A percentile compares a stretch with the other conserved stretches of the same genome.
Conservation (phyloP, 2,888 invertebrate species). For the Hipparchia semele region DNA sequence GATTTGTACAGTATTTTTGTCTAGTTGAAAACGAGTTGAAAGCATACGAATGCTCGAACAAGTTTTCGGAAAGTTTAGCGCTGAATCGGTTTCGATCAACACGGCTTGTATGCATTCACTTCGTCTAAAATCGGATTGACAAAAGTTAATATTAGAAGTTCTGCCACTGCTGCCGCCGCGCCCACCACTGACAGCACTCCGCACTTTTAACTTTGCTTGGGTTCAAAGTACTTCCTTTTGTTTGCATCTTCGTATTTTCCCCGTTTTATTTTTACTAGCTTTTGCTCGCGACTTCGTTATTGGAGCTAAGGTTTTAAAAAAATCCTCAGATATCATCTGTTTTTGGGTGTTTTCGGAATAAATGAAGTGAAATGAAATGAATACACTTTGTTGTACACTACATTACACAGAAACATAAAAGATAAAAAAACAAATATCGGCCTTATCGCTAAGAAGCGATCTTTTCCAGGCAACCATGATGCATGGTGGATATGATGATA, state of each 20-base stretch:
- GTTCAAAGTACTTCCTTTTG: slow-evolving; percentile 54
- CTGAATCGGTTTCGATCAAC: slow-evolving; percentile 24
- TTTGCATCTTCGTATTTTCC: slow-evolving; percentile 33
- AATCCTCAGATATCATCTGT: too few species aligned
- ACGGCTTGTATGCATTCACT: slow-evolving; percentile 31
- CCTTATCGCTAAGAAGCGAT: too few species aligned
- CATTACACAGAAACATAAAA: too few species aligned
- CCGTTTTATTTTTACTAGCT: neutral
- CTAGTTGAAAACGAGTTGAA: neutral
- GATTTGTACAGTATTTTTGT: too few species aligned
- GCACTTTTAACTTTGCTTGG: slow-evolving; percentile 64
- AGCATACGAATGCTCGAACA: neutral
- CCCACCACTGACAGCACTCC: slow-evolving; percentile 64
- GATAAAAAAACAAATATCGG: too few species aligned
- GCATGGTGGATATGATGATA: too few species aligned
- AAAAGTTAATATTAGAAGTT: slow-evolving; percentile 42
- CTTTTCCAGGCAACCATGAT: too few species aligned
- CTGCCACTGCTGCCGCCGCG: slow-evolving; percentile 54
- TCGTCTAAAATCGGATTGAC: slow-evolving; percentile 34
- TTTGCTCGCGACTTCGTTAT: neutral
- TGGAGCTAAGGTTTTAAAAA: too few species aligned
- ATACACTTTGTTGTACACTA: too few species aligned
- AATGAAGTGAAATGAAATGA: too few species aligned
- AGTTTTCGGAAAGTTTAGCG: slow-evolving; percentile 19
- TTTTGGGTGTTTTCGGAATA: too few species aligned